These are phyloP conservation scores for Samia ricini DNA, from an alignment of 1,140 invertebrate species.

Conservation along the genomic window DNA sequence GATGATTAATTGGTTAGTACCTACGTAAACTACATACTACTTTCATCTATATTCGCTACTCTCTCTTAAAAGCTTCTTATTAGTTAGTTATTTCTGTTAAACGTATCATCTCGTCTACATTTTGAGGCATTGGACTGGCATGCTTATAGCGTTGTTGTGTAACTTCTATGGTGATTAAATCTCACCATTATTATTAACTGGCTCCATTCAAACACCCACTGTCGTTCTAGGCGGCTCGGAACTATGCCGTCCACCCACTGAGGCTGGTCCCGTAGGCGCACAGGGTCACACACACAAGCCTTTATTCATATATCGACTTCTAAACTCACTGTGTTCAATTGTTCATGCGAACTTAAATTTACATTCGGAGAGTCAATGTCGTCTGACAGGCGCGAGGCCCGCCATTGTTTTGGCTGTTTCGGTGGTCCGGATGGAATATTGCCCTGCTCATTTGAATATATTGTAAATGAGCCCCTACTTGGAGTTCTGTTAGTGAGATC, in stretches of 20 bases:
- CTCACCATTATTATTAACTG: constrained; percentile 77
- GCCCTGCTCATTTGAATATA: constrained; percentile 38
- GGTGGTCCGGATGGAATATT: constrained; percentile 53
- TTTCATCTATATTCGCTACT: constrained; percentile 19
- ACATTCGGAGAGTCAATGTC: constrained; percentile 70
- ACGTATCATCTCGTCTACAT: constrained; percentile 48
- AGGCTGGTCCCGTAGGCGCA: constrained; percentile 73
- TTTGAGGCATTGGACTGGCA: constrained; percentile 47
- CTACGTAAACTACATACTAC: constrained; percentile 49
- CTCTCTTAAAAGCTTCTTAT: constrained; percentile 40
- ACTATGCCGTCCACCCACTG: constrained; percentile 76
- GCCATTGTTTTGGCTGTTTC: constrained; percentile 66
- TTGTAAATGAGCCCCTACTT: constrained; percentile 40
- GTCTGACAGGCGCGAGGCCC: constrained; percentile 56
- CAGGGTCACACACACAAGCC: constrained; percentile 70
- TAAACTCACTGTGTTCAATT: constrained; percentile 64
- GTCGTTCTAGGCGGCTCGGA: constrained; percentile 70
- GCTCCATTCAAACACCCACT: constrained; percentile 76
- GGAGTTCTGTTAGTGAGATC: constrained; percentile 9
- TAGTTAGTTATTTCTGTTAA: constrained; percentile 61
- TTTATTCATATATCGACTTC: constrained; percentile 64
- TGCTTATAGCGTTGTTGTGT: constrained; percentile 70
- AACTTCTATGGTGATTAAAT: constrained; percentile 76
- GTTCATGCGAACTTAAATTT: constrained; percentile 65
- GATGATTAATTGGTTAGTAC: constrained; percentile 61